phyloP scores from a whole-genome alignment of 2,888 invertebrate species.

The Epistrophe eligans region DNA sequence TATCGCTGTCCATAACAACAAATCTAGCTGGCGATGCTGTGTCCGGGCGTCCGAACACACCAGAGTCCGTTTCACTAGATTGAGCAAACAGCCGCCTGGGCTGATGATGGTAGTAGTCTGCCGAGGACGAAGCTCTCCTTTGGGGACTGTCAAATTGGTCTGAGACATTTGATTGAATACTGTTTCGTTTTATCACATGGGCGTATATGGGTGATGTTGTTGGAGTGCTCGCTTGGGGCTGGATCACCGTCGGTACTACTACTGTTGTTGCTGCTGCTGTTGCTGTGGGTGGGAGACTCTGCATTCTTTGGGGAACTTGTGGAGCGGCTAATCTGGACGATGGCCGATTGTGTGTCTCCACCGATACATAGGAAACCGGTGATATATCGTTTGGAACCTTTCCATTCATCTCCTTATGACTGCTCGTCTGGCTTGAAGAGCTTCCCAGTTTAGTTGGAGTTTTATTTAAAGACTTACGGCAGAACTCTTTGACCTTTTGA shows the following conservation, averaged over 20 bases:
- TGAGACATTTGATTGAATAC: constrained; percentile 81
- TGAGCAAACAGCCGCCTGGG: constrained; percentile 70
- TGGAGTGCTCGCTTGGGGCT: constrained; percentile 49
- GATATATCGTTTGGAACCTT: constrained; percentile 80
- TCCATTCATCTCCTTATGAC: constrained; percentile 60
- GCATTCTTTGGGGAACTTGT: constrained; percentile 82
- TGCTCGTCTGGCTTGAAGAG: constrained; percentile 39
- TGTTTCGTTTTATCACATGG: constrained; percentile 82
- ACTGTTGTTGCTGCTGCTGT: constrained; percentile 62
- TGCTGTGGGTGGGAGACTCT: constrained; percentile 80
- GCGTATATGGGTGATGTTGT: constrained; percentile 82
- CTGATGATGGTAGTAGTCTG: constrained; percentile 60
- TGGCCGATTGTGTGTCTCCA: constrained; percentile 80
- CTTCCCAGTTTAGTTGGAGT: constrained; percentile 78
- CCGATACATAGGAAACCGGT: constrained; percentile 82
- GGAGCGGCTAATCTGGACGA: constrained; percentile 79
- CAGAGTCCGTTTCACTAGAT: constrained; percentile 78
- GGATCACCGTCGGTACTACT: constrained; percentile 60
- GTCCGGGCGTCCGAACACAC: constrained; percentile 76
- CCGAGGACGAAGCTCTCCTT: constrained; percentile 75
- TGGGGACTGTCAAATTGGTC: constrained; percentile 81
- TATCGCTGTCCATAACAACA: constrained; percentile 81
- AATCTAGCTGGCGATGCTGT: constrained; percentile 79
- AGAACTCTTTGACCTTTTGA: constrained; percentile 83
- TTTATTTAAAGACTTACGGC: constrained; percentile 82